Base-by-base conservation (phyloP, 2,797 vertebrate species). In the Chaetophractus vellerosus region DNA sequence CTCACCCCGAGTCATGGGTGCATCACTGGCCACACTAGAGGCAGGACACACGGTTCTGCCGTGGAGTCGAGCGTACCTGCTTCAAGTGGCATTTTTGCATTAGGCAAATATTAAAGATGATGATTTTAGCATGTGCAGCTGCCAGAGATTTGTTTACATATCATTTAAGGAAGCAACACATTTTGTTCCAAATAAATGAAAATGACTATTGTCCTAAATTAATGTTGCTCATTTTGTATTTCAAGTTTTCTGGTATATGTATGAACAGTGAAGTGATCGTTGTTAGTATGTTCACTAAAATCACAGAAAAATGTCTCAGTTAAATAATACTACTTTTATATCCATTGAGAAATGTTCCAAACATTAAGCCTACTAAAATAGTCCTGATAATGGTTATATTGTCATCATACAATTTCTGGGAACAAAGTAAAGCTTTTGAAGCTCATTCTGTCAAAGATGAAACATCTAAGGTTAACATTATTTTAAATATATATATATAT, bases 171-270 rank as follows among this genome's bases (percentile, higher is more conserved):
- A 92, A 71, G 12, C 24, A 79, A 79, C 15, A 50, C 0, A n/a
- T 68, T 76, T 78, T 90, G 21, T 90, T 96, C 31, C 59, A 71
- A 91, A 88, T 36, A 80, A 92, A 94, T 68, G 68, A 71, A 83
- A 69, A 74, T 68, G 18, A 71, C 2, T 38, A 45, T 15, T 45
- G 21, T 79, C 52, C 50, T 48, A 83, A n/a, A 69, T 82, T 26
- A 61, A 33, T 41, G 52, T 69, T 28, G 64, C n/a, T 59, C 9
- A 63, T 69, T 94, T 95, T 80, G 55, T 78, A 78, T 33, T 86
- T 26, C 45, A 38, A 31, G 5, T 2, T 64, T 88, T 26, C 68
- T 36, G 48, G 11, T 48, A 52, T 9, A 16, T 38, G 3, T 16
- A 57, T 55, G 41, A 71, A 69, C 69, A 81, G 69, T 38, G 2